phyloP scores from a whole-genome alignment of 2,888 invertebrate species.

The Spodoptera exigua region DNA sequence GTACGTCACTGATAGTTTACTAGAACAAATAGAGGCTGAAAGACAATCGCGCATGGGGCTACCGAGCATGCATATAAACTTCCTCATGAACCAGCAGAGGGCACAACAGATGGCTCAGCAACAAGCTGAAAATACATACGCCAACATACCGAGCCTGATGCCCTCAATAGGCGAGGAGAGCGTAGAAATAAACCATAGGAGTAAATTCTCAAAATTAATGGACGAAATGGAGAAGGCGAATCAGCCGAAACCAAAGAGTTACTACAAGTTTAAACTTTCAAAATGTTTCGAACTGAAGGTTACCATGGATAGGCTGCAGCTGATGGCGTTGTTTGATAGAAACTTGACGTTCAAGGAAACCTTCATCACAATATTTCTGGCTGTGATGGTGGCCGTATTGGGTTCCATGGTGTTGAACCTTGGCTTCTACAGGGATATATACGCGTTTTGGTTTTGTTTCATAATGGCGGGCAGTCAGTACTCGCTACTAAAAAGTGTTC shows the following conservation, averaged over 20 bases:
- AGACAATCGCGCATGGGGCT: slow-evolving; percentile 84
- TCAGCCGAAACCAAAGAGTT: slow-evolving; percentile 89
- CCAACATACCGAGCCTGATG: slow-evolving; percentile 82
- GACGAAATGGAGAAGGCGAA: slow-evolving; percentile 88
- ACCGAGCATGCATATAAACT: slow-evolving; percentile 87
- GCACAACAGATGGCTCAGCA: slow-evolving; percentile 76
- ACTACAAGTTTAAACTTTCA: slow-evolving; percentile 93
- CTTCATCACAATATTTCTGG: slow-evolving; percentile 94
- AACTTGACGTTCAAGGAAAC: slow-evolving; percentile 96
- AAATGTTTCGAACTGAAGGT: slow-evolving; percentile 93
- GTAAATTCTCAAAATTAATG: slow-evolving; percentile 88
- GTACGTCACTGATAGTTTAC: slow-evolving; percentile 83
- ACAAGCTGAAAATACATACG: slow-evolving; percentile 73
- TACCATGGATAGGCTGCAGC: slow-evolving; percentile 96
- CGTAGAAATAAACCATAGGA: slow-evolving; percentile 87
- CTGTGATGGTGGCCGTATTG: slow-evolving; percentile 95
- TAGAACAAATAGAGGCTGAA: slow-evolving; percentile 86
- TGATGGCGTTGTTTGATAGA: slow-evolving; percentile 97
- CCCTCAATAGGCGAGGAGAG: slow-evolving; percentile 89
- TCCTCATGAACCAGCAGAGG: slow-evolving; percentile 80
- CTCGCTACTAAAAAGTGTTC: slow-evolving; percentile 98
- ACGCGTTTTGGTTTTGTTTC: slow-evolving; percentile 98
- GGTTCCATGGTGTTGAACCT: slow-evolving; percentile 95
- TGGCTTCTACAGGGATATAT: slow-evolving; percentile 97
- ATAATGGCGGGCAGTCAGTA: slow-evolving; percentile 99